Base-by-base conservation (phyloP, 2,113 vertebrate species). In the Halichoeres trimaculatus region DNA sequence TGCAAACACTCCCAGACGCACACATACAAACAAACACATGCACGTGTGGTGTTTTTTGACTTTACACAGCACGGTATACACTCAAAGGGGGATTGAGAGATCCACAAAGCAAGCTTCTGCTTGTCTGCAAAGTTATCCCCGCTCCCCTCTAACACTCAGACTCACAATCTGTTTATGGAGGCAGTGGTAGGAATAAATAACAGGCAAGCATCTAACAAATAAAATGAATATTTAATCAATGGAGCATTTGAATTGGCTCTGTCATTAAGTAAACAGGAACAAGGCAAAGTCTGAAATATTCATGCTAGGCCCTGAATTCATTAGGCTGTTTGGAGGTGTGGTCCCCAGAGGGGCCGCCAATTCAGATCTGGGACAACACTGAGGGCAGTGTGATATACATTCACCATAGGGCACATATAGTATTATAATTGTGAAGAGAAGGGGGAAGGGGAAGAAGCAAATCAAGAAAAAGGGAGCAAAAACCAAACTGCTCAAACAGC, bases 191-290 rank as follows among this genome's bases (percentile, higher is more conserved):
- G 64, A 86, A 84, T 85, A 82, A 85, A 88, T 76, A 85, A 89
- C 80, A 83, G 51, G 51, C 80, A 67, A 81, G 76, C 58, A 85
- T 85, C 85, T 83, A 89, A 90, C 85, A 92, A 90, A 93, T 92
- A 85, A 91, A 88, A 92, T 90, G 70, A 66, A 90, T 89, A 83
- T 92, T 93, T 92, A 91, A 93, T 94, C 86, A 88, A 74, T 77
- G 74, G 72, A 71, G 75, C 61, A 80, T 90, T 83, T 82, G 71
- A 93, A 93, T 90, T 87, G 93, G 86, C 72, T 57, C 74, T 53
- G 85, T 88, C 86, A 88, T 90, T 91, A 90, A 88, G 88, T 87
- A 93, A 93, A 91, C 85, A 92, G 82, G 84, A 92, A 86, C 72
- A 82, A 86, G 87, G 73, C 78, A 61, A 36, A 43, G 40, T 74